phyloP scores from a whole-genome alignment of 2,113 vertebrate species.

The Diadophis punctatus region DNA sequence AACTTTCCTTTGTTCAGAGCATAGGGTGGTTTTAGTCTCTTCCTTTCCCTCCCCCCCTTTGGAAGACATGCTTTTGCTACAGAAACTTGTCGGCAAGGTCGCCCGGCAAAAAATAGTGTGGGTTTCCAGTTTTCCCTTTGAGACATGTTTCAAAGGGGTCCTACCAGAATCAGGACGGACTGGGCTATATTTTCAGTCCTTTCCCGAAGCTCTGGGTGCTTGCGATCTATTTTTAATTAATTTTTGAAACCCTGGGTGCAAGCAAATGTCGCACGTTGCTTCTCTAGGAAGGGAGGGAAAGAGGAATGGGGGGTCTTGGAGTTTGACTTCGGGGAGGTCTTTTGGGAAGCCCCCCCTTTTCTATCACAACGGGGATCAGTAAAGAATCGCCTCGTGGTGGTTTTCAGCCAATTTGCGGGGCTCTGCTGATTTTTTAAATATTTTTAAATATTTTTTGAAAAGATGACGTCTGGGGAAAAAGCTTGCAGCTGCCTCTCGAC shows the following conservation, averaged over 20 bases:
- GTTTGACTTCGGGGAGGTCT: constrained; percentile 48
- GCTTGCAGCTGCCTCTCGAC: constrained; percentile 73
- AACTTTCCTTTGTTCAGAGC: constrained; percentile 65
- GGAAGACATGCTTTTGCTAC: constrained; percentile 53
- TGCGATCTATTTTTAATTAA: constrained; percentile 78
- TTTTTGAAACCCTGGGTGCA: constrained; percentile 71
- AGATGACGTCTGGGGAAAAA: constrained; percentile 93
- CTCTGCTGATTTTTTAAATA: constrained; percentile 79
- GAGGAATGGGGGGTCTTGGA: constrained; percentile 43
- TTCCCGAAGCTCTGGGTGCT: constrained; percentile 48
- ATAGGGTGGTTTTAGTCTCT: constrained; percentile 23
- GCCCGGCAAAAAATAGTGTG: constrained; percentile 54
- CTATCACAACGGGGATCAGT: constrained; percentile 21
- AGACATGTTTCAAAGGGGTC: constrained; percentile 3
- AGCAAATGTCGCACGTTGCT: constrained; percentile 62
- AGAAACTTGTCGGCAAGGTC: constrained; percentile 59
- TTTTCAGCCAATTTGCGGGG: constrained; percentile 63
- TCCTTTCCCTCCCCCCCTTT: constrained; percentile 51
- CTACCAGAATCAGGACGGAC: constrained; percentile 24
- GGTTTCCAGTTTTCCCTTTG: constrained; percentile 11
- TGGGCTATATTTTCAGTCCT: constrained; percentile 69
- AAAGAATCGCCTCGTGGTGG: constrained; percentile 58
- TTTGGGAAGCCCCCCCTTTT: constrained; percentile 16
- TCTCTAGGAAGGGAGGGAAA: constrained; percentile 38
- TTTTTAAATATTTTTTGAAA: constrained; percentile 98